phyloP scores from a whole-genome alignment of 2,888 invertebrate genomes.

The Phengaris alcon region DNA sequence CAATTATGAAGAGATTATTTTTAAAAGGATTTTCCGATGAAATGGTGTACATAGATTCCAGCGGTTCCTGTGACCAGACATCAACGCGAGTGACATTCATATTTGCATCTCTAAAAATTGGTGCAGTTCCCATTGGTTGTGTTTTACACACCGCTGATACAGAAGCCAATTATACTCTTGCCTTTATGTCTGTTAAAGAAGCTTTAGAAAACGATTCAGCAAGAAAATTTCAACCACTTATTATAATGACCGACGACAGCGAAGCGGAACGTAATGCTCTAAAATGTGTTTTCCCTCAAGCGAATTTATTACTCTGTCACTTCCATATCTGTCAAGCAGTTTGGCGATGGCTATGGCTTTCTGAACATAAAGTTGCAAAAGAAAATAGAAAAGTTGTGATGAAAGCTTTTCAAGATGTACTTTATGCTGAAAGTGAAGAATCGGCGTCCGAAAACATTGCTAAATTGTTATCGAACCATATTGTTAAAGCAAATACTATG shows the following conservation, averaged over 20 bases:
- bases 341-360: slow-evolving; percentile 31
- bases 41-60: slow-evolving; percentile 35
- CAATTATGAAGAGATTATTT: slow-evolving; percentile 35
- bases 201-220: slow-evolving; percentile 34
- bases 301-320: slow-evolving; percentile 28
- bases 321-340: slow-evolving; percentile 31
- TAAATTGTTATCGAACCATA: too few relatives aligned
- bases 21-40: slow-evolving; percentile 30
- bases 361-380: slow-evolving; percentile 27
- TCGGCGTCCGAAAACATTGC: too few relatives aligned
- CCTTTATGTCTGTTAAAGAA: slow-evolving; percentile 31
- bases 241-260: slow-evolving; percentile 37
- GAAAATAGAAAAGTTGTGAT: too few relatives aligned
- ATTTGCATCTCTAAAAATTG: slow-evolving; percentile 32
- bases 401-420: too few relatives aligned
- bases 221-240: slow-evolving; percentile 33
- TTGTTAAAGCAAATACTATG: too few relatives aligned
- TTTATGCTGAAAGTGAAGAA: too few relatives aligned
- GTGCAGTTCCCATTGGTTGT: slow-evolving; percentile 25
- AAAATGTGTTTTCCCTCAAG: slow-evolving; percentile 26
- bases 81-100: slow-evolving; percentile 28
- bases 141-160: slow-evolving; percentile 29
- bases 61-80: slow-evolving; percentile 32
- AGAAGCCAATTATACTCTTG: slow-evolving; percentile 32
- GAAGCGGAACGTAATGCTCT: slow-evolving; percentile 28